phyloP scores from a whole-genome alignment of 2,888 invertebrate genomes.

The Hyles lineata region DNA sequence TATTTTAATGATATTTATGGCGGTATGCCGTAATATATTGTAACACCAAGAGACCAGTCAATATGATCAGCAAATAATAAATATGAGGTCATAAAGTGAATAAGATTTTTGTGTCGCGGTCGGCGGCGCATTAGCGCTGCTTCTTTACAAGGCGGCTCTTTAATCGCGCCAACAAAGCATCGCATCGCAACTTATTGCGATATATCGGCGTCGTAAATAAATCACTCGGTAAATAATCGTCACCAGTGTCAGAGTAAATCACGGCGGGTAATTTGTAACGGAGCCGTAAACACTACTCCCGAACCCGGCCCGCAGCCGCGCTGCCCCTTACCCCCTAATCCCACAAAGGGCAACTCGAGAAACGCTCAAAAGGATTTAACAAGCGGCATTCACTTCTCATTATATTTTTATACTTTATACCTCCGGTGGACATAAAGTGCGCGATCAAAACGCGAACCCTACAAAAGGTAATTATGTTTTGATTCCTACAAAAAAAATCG shows the following conservation, averaged over 20 bases:
- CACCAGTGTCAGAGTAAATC: slow-evolving; percentile 71
- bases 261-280: slow-evolving; percentile 79
- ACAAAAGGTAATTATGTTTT: slow-evolving; percentile 86
- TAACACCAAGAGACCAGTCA: neutral
- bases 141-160: slow-evolving; percentile 26
- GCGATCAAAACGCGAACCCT: slow-evolving; percentile 83
- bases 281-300: slow-evolving; percentile 66
- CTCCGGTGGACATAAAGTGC: slow-evolving; percentile 79
- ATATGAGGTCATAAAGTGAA: slow-evolving; percentile 34
- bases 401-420: slow-evolving; percentile 85
- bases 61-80: slow-evolving; percentile 35
- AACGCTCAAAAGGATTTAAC: slow-evolving; percentile 83
- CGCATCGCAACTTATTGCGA: slow-evolving; percentile 21
- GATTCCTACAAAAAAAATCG: slow-evolving; percentile 83
- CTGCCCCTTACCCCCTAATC: slow-evolving; percentile 67
- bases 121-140: slow-evolving; percentile 10
- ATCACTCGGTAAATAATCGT: slow-evolving; percentile 68
- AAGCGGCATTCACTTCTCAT: slow-evolving; percentile 83
- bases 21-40: neutral
- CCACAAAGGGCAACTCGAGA: slow-evolving; percentile 72
- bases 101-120: neutral
- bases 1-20: neutral
- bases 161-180: slow-evolving; percentile 19
- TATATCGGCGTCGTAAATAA: slow-evolving; percentile 50
- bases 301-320: slow-evolving; percentile 61